Percentiles rank a stretch among this genome's conserved stretches.
These are phyloP conservation scores for Etheostoma perlongum DNA, from an alignment of 2,797 vertebrate species.

Conservation along the genomic window DNA sequence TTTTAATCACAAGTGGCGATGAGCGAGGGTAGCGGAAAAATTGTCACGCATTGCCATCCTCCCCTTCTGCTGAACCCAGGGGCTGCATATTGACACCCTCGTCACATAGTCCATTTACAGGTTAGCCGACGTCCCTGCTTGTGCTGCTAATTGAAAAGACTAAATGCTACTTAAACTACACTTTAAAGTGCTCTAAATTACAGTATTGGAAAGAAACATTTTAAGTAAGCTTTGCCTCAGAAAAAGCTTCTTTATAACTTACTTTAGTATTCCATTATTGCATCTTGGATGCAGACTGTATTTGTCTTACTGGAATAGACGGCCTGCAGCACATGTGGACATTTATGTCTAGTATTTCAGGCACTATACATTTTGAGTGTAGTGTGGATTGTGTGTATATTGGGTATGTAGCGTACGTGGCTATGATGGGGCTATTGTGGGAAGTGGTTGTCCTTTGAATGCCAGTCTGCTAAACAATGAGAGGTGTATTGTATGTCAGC, in stretches of 20 bases:
- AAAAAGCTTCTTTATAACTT: not conserved
- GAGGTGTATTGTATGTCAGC: slow-evolving; percentile 60
- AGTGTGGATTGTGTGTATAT: slow-evolving; percentile 25
- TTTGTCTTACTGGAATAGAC: slow-evolving; percentile 3
- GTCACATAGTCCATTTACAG: slow-evolving; percentile 74
- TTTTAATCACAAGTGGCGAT: slow-evolving; percentile 83
- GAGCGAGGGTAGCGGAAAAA: slow-evolving; percentile 77
- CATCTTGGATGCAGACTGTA: not conserved
- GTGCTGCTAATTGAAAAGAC: slow-evolving; percentile 53
- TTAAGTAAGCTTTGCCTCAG: not conserved
- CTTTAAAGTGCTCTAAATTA: slow-evolving; percentile 25
- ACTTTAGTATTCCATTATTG: not conserved
- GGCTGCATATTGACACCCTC: slow-evolving; percentile 59
- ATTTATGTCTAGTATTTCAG: slow-evolving; percentile 30
- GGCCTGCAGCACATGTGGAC: not conserved
- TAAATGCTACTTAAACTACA: slow-evolving; percentile 29
- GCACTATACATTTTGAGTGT: not conserved
- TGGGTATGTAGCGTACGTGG: slow-evolving; percentile 38
- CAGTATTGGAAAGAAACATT: slow-evolving; percentile 1
- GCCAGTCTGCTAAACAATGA: slow-evolving; percentile 56
- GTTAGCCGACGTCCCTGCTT: slow-evolving; percentile 62
- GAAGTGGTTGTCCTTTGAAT: slow-evolving; percentile 46
- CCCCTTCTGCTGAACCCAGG: slow-evolving; percentile 68
- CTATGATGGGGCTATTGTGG: slow-evolving; percentile 45
- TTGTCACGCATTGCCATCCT: slow-evolving; percentile 64